Evolutionary conservation across 2,888 invertebrate species (phyloP), one percentile per base, ranked within the genome.

Genomic region (Sarcophaga caerulescens): DNA sequence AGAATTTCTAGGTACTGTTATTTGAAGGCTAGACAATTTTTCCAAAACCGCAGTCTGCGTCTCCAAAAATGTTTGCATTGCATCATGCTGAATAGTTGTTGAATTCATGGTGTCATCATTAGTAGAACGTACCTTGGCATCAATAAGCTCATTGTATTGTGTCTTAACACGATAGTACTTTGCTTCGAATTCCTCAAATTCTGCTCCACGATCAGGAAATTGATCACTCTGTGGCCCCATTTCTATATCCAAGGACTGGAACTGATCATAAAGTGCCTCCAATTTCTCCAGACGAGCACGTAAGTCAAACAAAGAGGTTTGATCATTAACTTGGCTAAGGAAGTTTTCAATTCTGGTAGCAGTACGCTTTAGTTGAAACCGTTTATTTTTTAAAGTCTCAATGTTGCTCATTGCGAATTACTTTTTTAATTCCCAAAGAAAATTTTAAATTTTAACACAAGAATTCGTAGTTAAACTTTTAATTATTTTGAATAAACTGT

Each of bases 21-120:
- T 5, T 70, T 79, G 52, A 52, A 79, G 44, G 35, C 52, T 44
- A 4, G 71, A 80, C 3, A 66, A 60, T 60, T 80, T 80, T 25
- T 79, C 70, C 62, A 79, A 35, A 45, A 77, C n/a, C 21, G 47
- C 78, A 25, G 78, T 68, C 17, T 75, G 81, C 66, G 57, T 74
- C 44, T 57, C 59, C 25, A 63, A 68, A 57, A 19, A 75, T 21
- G 60, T 66, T 71, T 76, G 45, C 59, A 65, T 75, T 23, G 60
- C 44, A 25, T 71, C 65, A 3, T 52, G 69, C 5, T 57, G 69
- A 21, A 70, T 70, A n/a, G 66, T 76, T 57, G 76, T 76, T 14
- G 66, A 76, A 66, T 76, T 76, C 17, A 76, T 10, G 1, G 76
- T 44, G 2, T 57, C 77, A 21, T 10, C 8, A 44, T 17, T 45